Evolutionary conservation across 2,113 vertebrate genomes (phyloP), one percentile per base, ranked within the genome.

Genomic region (Festucalex cinctus): DNA sequence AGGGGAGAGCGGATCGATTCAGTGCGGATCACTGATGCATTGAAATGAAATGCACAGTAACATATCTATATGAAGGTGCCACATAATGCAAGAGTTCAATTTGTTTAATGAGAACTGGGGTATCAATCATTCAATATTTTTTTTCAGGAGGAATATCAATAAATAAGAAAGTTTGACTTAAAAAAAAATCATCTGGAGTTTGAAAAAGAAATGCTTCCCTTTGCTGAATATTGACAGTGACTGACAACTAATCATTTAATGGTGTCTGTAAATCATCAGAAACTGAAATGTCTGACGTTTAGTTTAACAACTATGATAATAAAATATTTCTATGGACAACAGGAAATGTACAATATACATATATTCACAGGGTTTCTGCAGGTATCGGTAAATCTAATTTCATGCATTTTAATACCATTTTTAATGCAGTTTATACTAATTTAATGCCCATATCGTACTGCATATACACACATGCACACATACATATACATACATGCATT

Each of bases 41-140:
- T 74, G 69, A 63, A 72, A 75, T 75, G 57, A 74, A 80, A 83
- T 59, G 66, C 26, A 64, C 39, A 74, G 70, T 57, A 65, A 71
- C 22, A 69, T 67, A 24, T 72, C 26, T 59, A 41, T 36, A 75
- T 74, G 53, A 56, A 63, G 53, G 46, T 62, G 41, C 58, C 39
- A 59, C 51, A 39, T 20, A 22, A 54, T 17, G 68, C 35, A 74
- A 32, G 37, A n/a, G 26, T 62, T 44, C 39, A 62, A 62, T 62
- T 62, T 62, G 39, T 62, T 43, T 62, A 62, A 43, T 62, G 60
- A 62, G 39, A 43, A 62, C 12, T 26, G 37, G 32, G 8, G 22
- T 62, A 9, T 62, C 8, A 62, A 62, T 62, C 60, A 41, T 26
- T n/a, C 1, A 14, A 13, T 5, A 19, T 26, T 62, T 57, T 6